phyloP scores from a whole-genome alignment of 2,797 vertebrate species.

The Spheniscus humboldti region DNA sequence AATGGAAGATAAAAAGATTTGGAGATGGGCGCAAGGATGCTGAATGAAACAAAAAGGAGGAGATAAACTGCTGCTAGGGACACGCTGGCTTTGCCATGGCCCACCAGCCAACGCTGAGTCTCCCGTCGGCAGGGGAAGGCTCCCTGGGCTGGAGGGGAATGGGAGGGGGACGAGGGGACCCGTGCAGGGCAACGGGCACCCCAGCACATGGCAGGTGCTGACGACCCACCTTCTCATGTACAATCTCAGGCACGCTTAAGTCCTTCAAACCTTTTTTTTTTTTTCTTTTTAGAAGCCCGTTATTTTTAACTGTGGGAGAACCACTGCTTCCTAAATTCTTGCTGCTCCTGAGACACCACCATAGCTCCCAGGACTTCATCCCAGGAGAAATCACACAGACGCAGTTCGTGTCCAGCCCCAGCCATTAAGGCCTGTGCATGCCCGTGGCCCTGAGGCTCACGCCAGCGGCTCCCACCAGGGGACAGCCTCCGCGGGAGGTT shows the following conservation, averaged over 20 bases:
- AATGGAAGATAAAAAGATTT: background rate
- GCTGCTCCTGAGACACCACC: background rate
- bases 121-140: background rate
- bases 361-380: background rate
- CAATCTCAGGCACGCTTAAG: accelerated
- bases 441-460: accelerated
- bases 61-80: background rate
- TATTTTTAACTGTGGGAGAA: background rate
- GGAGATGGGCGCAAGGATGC: background rate
- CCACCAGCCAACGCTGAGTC: too few relatives aligned
- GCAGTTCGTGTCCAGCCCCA: accelerated
- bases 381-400: background rate
- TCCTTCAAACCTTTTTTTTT: background rate
- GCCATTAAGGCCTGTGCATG: accelerated
- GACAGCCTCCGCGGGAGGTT: background rate
- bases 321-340: background rate
- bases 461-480: background rate
- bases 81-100: accelerated
- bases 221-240: too few relatives aligned
- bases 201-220: background rate
- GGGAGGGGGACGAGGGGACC: too few relatives aligned
- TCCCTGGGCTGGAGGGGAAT: background rate
- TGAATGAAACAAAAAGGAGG: background rate
- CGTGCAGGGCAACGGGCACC: background rate
- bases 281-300: background rate